A percentile compares a stretch with the other conserved stretches of the same genome.
Conservation (phyloP, 2,888 invertebrate species). For the Emmelina monodactyla region DNA sequence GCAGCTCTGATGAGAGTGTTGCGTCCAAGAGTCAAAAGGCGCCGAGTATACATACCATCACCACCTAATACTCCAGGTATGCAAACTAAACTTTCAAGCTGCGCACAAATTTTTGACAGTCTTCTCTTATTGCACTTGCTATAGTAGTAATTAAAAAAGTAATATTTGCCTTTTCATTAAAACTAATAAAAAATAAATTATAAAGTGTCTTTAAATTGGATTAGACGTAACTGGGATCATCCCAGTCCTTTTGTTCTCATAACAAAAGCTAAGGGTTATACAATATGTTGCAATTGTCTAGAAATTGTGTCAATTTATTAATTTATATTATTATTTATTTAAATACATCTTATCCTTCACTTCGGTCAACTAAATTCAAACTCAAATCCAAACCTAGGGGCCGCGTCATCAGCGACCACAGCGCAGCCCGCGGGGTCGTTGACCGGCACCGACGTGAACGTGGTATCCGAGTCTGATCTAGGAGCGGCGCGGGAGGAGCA, state of each 20-base stretch:
- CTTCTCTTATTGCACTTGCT: background rate
- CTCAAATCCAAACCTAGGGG: slow-evolving; percentile 21
- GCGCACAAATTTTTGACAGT: background rate
- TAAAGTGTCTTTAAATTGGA: too few relatives aligned
- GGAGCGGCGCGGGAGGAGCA: slow-evolving; percentile 45
- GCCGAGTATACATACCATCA: slow-evolving; percentile 79
- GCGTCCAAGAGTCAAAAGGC: slow-evolving; percentile 77
- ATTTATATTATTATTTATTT: background rate
- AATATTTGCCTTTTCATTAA: too few relatives aligned
- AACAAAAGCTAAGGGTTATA: too few relatives aligned
- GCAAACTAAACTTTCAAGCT: background rate
- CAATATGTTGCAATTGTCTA: too few relatives aligned
- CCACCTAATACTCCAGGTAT: slow-evolving; percentile 74
- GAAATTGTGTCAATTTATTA: background rate
- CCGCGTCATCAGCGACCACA: slow-evolving; percentile 39
- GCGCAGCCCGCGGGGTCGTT: slow-evolving; percentile 41
- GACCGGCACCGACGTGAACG: too few relatives aligned
- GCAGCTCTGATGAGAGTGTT: slow-evolving; percentile 86
- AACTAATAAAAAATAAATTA: too few relatives aligned
- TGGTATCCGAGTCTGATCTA: slow-evolving; percentile 38
- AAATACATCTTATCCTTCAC: background rate
- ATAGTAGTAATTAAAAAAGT: too few relatives aligned
- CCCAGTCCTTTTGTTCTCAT: too few relatives aligned
- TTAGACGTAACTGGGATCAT: too few relatives aligned
- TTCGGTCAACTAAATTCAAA: background rate